Conservation (phyloP, 2,888 invertebrate genomes). For the Vanessa cardui region DNA sequence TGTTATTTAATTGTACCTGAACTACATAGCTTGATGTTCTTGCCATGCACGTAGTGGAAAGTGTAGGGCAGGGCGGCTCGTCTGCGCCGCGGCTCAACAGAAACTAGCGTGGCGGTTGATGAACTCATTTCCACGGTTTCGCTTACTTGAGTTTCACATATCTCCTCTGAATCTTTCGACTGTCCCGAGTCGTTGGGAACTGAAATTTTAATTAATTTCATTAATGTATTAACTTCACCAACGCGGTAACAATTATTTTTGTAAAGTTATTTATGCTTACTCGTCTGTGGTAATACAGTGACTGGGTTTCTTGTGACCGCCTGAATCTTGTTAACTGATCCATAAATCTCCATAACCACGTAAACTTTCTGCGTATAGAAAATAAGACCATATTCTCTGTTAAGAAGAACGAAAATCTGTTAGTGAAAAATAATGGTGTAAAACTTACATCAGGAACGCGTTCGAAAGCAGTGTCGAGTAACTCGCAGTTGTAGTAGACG, state of each 20-base stretch:
- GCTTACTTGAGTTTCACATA: slow-evolving; percentile 28
- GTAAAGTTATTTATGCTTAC: slow-evolving; percentile 39
- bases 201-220: slow-evolving; percentile 13
- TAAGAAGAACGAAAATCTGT: too few species aligned
- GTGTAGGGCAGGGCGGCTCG: slow-evolving; percentile 78
- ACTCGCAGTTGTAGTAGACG: slow-evolving; percentile 91
- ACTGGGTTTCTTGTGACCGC: slow-evolving; percentile 82
- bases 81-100: slow-evolving; percentile 48
- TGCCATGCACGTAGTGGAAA: slow-evolving; percentile 92
- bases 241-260: background rate
- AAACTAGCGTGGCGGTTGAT: slow-evolving; percentile 25
- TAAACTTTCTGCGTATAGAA: slow-evolving; percentile 85
- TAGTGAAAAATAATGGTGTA: too few species aligned
- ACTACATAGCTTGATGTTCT: slow-evolving; percentile 87
- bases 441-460: slow-evolving; percentile 89
- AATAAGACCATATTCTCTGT: background rate
- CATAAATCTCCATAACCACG: slow-evolving; percentile 92
- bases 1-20: slow-evolving; percentile 52
- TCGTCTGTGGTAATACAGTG: slow-evolving; percentile 50
- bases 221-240: background rate
- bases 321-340: slow-evolving; percentile 89
- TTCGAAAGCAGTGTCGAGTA: slow-evolving; percentile 88
- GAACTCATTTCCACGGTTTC: slow-evolving; percentile 28
- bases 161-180: slow-evolving; percentile 34
- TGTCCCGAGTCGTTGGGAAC: slow-evolving; percentile 36